Percentiles rank a stretch among this genome's conserved stretches.
phyloP scores from a whole-genome alignment of 2,113 vertebrate genomes.

The Brachypodius melanocephalos region DNA sequence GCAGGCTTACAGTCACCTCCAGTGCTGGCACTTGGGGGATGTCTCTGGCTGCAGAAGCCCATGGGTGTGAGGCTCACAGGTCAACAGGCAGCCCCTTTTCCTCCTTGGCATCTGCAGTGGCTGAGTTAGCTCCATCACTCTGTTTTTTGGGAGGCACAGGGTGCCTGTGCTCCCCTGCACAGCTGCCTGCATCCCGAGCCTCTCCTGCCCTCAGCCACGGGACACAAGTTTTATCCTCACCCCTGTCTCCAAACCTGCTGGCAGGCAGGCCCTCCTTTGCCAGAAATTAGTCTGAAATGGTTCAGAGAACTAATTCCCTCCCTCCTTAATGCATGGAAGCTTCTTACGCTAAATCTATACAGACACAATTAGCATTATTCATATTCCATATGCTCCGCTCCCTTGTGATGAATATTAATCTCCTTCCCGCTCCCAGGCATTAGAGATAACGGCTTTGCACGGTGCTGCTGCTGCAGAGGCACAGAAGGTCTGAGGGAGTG shows the following conservation, averaged over 20 bases:
- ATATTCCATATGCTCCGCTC: constrained; percentile 70
- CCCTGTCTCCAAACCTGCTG: neutral
- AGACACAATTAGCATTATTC: constrained; percentile 73
- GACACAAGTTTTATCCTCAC: neutral
- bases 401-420: constrained; percentile 71
- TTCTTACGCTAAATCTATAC: constrained; percentile 69
- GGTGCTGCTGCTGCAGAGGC: neutral
- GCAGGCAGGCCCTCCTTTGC: neutral
- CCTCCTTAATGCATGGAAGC: constrained; percentile 56
- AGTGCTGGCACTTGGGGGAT: neutral
- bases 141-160: neutral
- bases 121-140: neutral
- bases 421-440: constrained; percentile 19
- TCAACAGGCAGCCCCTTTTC: neutral
- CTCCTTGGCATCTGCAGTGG: neutral
- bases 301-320: constrained; percentile 50
- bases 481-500: neutral
- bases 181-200: accelerated
- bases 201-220: accelerated
- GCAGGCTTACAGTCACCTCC: neutral
- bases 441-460: constrained; percentile 2
- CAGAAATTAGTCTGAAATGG: constrained; percentile 23
- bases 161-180: accelerated
- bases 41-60: neutral
- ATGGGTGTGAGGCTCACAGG: neutral